Percentiles rank a stretch among this genome's conserved stretches.
These are phyloP conservation scores for Pitangus sulphuratus DNA, from an alignment of 2,797 vertebrate genomes.

Conservation along the genomic window DNA sequence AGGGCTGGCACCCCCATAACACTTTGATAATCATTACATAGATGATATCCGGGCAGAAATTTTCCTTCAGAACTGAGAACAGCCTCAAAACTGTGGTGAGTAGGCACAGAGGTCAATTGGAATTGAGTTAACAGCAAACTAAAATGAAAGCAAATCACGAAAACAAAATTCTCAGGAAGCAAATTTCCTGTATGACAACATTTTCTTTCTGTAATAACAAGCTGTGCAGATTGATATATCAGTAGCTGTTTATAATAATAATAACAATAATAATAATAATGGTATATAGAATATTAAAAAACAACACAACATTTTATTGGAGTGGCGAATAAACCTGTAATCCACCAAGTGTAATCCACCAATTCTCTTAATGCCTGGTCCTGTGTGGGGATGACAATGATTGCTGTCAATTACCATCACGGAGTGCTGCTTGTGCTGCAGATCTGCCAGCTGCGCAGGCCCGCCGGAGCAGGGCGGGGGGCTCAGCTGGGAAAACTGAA, in stretches of 20 bases:
- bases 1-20: neutral
- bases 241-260: neutral
- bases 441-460: neutral
- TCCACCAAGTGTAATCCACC: neutral
- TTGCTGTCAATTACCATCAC: neutral
- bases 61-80: neutral
- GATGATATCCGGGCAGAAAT: neutral
- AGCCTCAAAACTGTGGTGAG: neutral
- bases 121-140: neutral
- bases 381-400: neutral
- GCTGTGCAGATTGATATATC: neutral
- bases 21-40: neutral
- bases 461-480: neutral
- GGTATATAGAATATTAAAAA: neutral
- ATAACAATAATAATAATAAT: neutral
- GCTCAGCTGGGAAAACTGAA: neutral
- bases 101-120: neutral
- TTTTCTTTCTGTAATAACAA: slow-evolving; percentile 17
- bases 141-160: neutral
- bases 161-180: neutral
- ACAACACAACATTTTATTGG: neutral
- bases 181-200: slow-evolving; percentile 13
- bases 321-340: neutral
- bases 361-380: neutral
- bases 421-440: neutral